Evolutionary conservation across 2,888 invertebrate genomes (phyloP), one percentile per base, ranked within the genome.

Genomic region (Xanthia togata): DNA sequence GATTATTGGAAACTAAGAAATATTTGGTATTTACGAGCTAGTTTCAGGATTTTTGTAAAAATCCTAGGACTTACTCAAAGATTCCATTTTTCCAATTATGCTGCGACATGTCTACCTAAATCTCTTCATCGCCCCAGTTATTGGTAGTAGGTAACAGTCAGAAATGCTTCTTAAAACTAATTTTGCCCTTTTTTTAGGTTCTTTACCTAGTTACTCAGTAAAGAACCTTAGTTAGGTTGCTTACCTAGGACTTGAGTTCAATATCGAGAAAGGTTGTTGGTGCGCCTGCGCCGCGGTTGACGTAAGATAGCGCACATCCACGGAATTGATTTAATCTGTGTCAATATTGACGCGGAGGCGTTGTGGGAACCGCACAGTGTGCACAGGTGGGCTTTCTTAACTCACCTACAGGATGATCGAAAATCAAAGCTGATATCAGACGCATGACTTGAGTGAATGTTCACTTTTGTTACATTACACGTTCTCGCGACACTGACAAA

Each of bases 291-390:
- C 64, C 47, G 71, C 53, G 81, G 76, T 83, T 84, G 83, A 90
- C 93, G 92, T 93, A 92, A 93, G 94, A 94, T 93, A 95, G 89
- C 89, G 91, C 85, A 79, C 90, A 92, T 93, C 92, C 92, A 92
- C 84, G 91, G 93, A 94, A 94, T 95, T 93, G 94, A 93, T 94
- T 92, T 95, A 95, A 95, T 96, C 95, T 93, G 89, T 89, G 95
- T 95, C 93, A 96, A 96, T 95, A 96, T 96, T 96, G 95, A 95
- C 95, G 90, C 79, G 87, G 91, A 90, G 93, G 91, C 91, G 92
- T 89, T 92, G 93, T 95, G 95, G 94, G 96, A 95, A 95, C 93
- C 88, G 79, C 92, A 82, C 88, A 89, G 96, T 96, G 92, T 96
- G 94, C 96, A 95, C 96, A 96, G 96, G 96, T 96, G 96, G 93